phyloP scores from a whole-genome alignment of 2,797 vertebrate genomes.

The Poeciliopsis infans region DNA sequence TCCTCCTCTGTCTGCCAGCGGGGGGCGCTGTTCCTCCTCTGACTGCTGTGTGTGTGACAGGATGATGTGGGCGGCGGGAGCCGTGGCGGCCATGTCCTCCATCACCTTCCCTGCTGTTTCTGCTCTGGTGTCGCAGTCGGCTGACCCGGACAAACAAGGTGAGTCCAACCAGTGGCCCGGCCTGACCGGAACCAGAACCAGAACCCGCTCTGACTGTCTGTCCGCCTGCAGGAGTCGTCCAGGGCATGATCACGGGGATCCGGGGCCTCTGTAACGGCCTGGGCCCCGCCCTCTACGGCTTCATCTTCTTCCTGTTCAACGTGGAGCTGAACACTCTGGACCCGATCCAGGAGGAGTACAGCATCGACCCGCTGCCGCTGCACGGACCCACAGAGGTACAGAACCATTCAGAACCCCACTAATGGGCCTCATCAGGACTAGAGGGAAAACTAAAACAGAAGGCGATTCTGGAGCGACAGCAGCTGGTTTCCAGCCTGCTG shows the following conservation, averaged over 20 bases:
- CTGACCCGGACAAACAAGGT: slow-evolving; percentile 87
- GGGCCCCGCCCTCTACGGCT: slow-evolving; percentile 93
- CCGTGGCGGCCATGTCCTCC: slow-evolving; percentile 90
- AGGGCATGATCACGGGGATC: slow-evolving; percentile 92
- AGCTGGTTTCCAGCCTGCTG: no score
- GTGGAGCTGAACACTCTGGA: slow-evolving; percentile 88
- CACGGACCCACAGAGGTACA: slow-evolving; percentile 80
- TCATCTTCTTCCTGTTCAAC: slow-evolving; percentile 94
- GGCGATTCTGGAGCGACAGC: no score
- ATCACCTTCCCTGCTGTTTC: slow-evolving; percentile 92
- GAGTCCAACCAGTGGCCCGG: neutral
- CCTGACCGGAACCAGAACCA: no score
- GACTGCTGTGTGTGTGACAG: slow-evolving; percentile 57
- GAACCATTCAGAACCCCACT: neutral
- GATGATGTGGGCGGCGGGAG: slow-evolving; percentile 95
- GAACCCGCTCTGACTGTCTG: neutral
- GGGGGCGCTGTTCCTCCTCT: no score
- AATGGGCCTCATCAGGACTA: no score
- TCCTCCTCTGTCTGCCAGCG: no score
- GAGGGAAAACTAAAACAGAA: no score
- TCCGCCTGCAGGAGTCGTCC: slow-evolving; percentile 82
- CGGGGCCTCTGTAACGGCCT: slow-evolving; percentile 92
- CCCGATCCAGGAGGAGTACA: slow-evolving; percentile 80
- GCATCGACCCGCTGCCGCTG: slow-evolving; percentile 70
- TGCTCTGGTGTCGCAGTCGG: slow-evolving; percentile 86